These are phyloP conservation scores for Barnardius zonarius DNA, from an alignment of 2,113 vertebrate species.

Conservation along the genomic window DNA sequence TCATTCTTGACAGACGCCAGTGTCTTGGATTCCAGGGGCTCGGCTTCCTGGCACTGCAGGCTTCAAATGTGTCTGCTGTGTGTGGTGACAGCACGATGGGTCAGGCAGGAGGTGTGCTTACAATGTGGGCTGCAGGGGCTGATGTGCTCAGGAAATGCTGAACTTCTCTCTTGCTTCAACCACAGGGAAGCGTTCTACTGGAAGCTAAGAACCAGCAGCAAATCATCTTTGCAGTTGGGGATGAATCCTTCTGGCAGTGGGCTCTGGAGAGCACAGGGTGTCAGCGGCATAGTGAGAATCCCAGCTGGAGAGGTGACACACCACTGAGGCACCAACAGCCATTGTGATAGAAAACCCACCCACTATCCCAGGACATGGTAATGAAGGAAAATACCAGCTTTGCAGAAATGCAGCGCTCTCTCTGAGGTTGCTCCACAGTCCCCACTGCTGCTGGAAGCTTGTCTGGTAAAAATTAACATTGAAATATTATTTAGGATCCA, in stretches of 20 bases:
- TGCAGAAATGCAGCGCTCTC: neutral
- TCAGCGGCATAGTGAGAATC: neutral
- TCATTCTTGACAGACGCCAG: neutral
- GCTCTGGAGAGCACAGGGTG: neutral
- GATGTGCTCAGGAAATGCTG: neutral
- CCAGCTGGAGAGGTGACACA: neutral
- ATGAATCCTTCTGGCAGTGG: neutral
- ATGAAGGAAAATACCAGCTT: neutral
- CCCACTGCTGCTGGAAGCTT: neutral
- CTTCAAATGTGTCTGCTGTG: neutral
- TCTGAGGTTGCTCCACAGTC: neutral
- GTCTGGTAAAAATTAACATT: neutral
- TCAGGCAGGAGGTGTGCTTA: too few relatives aligned
- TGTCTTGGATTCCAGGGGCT: neutral
- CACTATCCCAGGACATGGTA: neutral
- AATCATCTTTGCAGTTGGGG: neutral
- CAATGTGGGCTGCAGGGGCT: neutral
- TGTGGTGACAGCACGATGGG: neutral
- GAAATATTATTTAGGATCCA: slow-evolving; percentile 24
- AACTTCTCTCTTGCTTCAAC: neutral
- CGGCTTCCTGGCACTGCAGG: neutral
- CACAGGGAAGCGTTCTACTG: slow-evolving; percentile 76
- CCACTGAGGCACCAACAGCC: neutral
- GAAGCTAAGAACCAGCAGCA: slow-evolving; percentile 59
- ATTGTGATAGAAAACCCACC: neutral